Base-by-base conservation (phyloP, 2,888 invertebrate genomes). In the Netelia fuscicornis region DNA sequence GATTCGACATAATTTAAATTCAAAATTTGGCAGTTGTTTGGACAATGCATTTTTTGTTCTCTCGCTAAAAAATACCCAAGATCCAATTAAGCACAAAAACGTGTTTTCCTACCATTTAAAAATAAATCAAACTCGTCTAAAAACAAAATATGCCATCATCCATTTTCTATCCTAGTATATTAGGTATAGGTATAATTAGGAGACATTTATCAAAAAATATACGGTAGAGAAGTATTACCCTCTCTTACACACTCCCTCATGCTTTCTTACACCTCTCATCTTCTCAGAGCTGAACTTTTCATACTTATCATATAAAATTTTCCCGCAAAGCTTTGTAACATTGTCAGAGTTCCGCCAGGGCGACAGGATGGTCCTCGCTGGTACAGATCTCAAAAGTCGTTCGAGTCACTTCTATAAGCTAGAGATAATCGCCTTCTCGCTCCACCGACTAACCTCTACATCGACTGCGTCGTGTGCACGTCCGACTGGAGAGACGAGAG, bases 371-470 rank as follows among this genome's bases (percentile, higher is more conserved):
- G n/a, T 13, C n/a, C 68, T 56, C 23, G 68, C 42, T 23, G 65
- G 60, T 54, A 60, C 72, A 68, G 76, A 86, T 86, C 81, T 79
- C 79, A 76, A 82, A 81, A 82, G 62, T 68, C 82, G 81, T 82
- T 79, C 79, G 72, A 79, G 81, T 84, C 78, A 84, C 81, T 86
- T 84, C 62, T 75, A 67, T 84, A 86, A 86, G 79, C 79, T 81
- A 52, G 75, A 85, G 86, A 86, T 87, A 86, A 86, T 87, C 87
- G 83, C 68, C 81, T 83, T 76, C 81, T 67, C 68, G 68, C 58
- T 17, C 68, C 9, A 58, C 52, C 71, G 78, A 81, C 62, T 84
- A 67, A 48, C 11, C 80, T 65, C 42, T 62, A 65, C 81, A 17
- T 72, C 81, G 68, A 68, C 56, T 56, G 68, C 82, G 82, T 76